A percentile compares a stretch with the other conserved stretches of the same genome.
phyloP scores from a whole-genome alignment of 2,113 vertebrate genomes.

The Albula glossodonta region DNA sequence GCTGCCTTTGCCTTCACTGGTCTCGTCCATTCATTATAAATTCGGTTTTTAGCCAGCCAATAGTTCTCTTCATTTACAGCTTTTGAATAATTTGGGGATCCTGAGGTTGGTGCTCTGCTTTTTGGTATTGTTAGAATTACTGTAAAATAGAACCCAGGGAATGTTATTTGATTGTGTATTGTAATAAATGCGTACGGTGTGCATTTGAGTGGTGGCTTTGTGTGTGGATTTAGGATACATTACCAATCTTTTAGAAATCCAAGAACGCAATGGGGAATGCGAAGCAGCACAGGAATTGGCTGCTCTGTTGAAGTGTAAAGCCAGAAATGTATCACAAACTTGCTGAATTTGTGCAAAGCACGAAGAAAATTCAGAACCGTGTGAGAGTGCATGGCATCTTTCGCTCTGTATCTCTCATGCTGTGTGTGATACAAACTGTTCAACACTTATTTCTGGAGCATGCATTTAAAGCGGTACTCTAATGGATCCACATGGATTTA shows the following conservation, averaged over 20 bases:
- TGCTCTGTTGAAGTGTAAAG: conserved; percentile 12
- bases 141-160: not conserved
- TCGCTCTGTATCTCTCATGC: not conserved
- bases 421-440: conserved; percentile 5
- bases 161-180: not conserved
- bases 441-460: not conserved
- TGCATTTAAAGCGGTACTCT: not conserved
- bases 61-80: too few species aligned
- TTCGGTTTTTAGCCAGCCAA: not conserved
- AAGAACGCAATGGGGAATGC: conserved; percentile 6
- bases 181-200: not conserved
- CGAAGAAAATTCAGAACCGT: not conserved
- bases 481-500: not conserved
- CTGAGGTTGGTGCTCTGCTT: not conserved
- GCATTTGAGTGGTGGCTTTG: conserved; percentile 15
- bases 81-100: too few species aligned
- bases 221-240: conserved; percentile 10
- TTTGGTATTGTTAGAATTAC: not conserved
- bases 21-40: not conserved
- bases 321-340: conserved; percentile 24
- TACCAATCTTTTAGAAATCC: not conserved
- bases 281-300: conserved; percentile 16
- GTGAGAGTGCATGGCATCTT: not conserved
- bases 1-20: too few species aligned
- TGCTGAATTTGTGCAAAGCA: conserved; percentile 7